A percentile compares a stretch with the other conserved stretches of the same genome.
These are phyloP conservation scores for Blomia tropicalis DNA, from an alignment of 2,888 invertebrate genomes.

Conservation along the genomic window DNA sequence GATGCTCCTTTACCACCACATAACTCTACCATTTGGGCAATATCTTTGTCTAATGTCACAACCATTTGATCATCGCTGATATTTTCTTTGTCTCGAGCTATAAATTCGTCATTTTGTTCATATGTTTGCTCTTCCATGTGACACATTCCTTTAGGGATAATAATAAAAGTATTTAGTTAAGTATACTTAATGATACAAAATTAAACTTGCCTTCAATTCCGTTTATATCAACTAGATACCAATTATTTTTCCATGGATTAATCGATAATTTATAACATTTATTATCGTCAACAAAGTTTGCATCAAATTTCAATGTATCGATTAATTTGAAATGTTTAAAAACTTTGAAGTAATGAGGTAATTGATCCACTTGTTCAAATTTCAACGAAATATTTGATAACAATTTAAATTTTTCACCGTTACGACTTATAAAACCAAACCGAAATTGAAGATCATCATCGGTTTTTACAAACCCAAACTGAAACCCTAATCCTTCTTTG, in stretches of 20 bases:
- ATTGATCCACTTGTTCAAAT: neutral
- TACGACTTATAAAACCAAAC: neutral
- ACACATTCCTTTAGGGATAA: no score
- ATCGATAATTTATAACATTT: neutral
- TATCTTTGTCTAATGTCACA: neutral
- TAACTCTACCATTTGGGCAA: constrained; percentile 20
- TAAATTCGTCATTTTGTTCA: no score
- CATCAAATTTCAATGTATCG: neutral
- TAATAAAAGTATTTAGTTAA: no score
- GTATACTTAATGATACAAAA: no score
- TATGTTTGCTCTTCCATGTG: no score
- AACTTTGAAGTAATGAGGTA: no score
- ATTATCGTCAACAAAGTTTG: neutral
- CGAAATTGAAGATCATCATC: neutral
- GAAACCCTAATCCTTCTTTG: neutral
- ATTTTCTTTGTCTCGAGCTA: no score
- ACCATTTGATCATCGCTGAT: no score
- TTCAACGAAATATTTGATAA: neutral
- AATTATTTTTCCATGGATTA: neutral
- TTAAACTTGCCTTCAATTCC: no score
- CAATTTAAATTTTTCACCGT: neutral
- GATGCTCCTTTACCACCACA: constrained; percentile 22
- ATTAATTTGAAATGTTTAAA: no score
- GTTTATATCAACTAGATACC: neutral
- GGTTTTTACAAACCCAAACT: neutral